Conservation (phyloP, 2,113 vertebrate genomes). For the Anser cygnoides region DNA sequence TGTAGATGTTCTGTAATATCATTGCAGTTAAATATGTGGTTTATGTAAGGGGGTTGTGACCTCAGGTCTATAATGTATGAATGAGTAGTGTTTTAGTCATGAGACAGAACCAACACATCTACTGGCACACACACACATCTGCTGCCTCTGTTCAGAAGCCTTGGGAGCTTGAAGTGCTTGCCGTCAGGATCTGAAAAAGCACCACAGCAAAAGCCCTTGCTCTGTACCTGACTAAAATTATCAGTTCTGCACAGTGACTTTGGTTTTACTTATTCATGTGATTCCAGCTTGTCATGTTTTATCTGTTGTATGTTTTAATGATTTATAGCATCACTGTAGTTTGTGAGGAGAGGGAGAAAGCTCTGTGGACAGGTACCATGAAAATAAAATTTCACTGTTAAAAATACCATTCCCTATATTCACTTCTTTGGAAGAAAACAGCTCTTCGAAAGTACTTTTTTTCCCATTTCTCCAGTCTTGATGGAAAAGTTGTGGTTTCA, state of each 20-base stretch:
- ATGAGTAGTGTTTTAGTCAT: background rate
- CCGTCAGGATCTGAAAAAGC: background rate
- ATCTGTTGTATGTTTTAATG: constrained; percentile 56
- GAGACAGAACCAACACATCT: background rate
- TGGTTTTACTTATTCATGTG: constrained; percentile 59
- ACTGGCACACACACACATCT: background rate
- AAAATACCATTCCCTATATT: background rate
- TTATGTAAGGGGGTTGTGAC: background rate
- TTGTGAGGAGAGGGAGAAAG: background rate
- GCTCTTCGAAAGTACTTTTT: background rate
- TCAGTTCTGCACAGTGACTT: constrained; percentile 32
- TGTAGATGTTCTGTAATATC: background rate
- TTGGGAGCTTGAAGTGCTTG: background rate
- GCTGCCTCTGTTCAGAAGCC: background rate
- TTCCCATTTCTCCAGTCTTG: background rate
- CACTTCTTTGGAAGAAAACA: background rate
- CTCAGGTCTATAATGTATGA: background rate
- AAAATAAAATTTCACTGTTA: constrained; percentile 12
- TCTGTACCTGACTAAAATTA: constrained; percentile 56
- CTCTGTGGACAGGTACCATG: background rate
- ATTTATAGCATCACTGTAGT: constrained; percentile 44
- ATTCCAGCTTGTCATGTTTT: constrained; percentile 49
- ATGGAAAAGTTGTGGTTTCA: constrained; percentile 40
- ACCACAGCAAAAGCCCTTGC: background rate
- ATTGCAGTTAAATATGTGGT: background rate